A percentile compares a stretch with the other conserved stretches of the same genome.
Evolutionary conservation across 2,113 vertebrate species (phyloP).

Genomic region (Eclectus roratus): DNA sequence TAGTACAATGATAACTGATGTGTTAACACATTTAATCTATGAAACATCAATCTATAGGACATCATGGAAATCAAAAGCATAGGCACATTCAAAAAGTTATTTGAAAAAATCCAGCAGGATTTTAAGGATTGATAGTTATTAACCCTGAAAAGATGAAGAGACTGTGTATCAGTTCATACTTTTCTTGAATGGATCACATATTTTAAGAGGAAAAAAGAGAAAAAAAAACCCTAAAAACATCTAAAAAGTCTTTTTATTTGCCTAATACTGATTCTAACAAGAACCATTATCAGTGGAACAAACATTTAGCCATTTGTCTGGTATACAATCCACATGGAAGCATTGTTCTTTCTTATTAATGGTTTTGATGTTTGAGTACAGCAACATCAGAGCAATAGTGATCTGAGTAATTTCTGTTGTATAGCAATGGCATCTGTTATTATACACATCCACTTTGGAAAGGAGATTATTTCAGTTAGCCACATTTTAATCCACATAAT

Average conservation of each 20-base stretch:
- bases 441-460: neutral
- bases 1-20: neutral
- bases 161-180: neutral
- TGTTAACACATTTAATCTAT: neutral
- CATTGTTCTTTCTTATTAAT: neutral
- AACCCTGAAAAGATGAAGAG: neutral
- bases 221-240: neutral
- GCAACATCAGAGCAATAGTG: neutral
- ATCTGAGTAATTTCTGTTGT: constrained; percentile 2
- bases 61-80: neutral
- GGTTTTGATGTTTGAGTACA: neutral
- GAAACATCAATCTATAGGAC: neutral
- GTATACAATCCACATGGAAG: neutral
- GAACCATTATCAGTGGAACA: neutral
- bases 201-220: neutral
- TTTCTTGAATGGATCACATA: neutral
- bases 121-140: neutral
- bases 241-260: neutral
- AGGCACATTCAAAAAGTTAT: neutral
- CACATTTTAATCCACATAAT: constrained; percentile 34
- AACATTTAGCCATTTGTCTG: constrained; percentile 3
- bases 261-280: neutral
- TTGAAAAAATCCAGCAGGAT: neutral
- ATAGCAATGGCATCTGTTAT: constrained; percentile 1
- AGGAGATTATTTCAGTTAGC: constrained; percentile 39